These are phyloP conservation scores for Machaerirhynchus nigripectus DNA, from an alignment of 2,113 vertebrate species.

Conservation along the genomic window DNA sequence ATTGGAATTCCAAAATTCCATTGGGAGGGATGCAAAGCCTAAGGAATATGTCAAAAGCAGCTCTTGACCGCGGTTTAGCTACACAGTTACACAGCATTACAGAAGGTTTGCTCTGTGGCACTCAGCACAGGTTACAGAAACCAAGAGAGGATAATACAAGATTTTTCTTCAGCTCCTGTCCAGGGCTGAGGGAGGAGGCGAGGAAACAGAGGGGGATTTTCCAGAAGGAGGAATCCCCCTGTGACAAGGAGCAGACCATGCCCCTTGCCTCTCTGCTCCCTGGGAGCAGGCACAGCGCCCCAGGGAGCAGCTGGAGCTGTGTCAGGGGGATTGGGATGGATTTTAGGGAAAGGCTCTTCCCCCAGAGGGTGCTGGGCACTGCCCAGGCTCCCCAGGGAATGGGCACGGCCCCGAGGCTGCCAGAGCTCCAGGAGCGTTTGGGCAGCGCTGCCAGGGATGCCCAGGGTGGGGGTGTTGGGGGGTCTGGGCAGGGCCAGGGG, in stretches of 20 bases:
- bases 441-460: neutral
- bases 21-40: neutral
- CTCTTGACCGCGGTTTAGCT: neutral
- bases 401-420: neutral
- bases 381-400: neutral
- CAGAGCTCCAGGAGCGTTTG: neutral
- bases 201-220: neutral
- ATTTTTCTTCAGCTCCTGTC: neutral
- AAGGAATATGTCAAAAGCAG: accelerated
- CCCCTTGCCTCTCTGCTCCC: neutral
- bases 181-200: neutral
- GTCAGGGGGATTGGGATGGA: neutral
- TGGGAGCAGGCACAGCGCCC: neutral
- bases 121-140: neutral
- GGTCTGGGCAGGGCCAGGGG: neutral
- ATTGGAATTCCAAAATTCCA: neutral
- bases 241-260: neutral
- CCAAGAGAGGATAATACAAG: accelerated
- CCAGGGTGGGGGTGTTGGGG: neutral
- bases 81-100: accelerated
- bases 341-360: neutral
- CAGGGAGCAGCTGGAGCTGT: neutral
- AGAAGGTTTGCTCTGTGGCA: neutral
- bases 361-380: neutral
- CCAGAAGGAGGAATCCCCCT: neutral